Conservation (phyloP, 2,797 vertebrate genomes). For the Prionace glauca region DNA sequence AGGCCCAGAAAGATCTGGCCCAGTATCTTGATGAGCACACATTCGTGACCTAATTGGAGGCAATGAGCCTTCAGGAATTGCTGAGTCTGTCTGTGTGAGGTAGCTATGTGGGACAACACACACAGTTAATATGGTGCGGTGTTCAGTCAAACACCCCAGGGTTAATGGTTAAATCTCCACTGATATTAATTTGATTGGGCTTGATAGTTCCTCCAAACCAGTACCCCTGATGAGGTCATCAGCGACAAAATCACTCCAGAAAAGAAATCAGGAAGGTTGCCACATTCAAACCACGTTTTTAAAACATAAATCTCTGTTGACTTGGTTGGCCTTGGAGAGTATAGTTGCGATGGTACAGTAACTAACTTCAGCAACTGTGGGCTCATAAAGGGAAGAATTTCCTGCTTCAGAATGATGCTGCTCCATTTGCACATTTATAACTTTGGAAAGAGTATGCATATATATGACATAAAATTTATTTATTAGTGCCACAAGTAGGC, state of each 20-base stretch:
- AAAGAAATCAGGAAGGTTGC: neutral
- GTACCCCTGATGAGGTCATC: conserved; percentile 9
- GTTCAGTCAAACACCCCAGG: neutral
- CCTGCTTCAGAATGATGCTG: no score
- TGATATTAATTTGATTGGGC: neutral
- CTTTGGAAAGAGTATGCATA: no score
- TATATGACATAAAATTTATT: no score
- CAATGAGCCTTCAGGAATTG: neutral
- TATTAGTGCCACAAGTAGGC: no score
- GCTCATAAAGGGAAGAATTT: neutral
- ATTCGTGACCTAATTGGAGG: neutral
- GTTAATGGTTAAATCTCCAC: neutral
- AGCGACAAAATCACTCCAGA: neutral
- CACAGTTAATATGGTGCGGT: neutral
- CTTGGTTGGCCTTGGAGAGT: neutral
- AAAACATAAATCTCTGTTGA: neutral
- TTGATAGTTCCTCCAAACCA: neutral
- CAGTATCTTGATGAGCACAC: neutral
- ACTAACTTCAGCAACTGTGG: neutral
- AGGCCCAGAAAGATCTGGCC: neutral
- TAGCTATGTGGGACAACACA: neutral
- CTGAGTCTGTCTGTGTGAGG: neutral
- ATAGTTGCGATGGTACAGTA: no score
- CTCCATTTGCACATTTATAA: no score
- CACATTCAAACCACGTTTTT: neutral